Percentiles rank a stretch among this genome's conserved stretches.
Conservation (phyloP, 2,113 vertebrate species). For the Lethenteron camtschaticum region DNA sequence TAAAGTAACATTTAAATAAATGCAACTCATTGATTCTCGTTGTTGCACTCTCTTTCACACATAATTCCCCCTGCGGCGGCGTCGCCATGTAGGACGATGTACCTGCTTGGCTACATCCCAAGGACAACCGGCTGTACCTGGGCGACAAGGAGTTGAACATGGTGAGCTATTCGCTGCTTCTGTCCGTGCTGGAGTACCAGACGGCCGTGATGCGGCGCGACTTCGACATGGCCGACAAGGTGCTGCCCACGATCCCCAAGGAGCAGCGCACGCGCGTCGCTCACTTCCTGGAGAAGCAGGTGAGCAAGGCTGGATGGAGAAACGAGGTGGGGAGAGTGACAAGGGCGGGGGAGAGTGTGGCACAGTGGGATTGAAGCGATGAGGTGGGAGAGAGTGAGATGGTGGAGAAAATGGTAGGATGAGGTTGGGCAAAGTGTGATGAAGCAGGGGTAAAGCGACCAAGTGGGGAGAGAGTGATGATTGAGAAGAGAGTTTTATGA, state of each 20-base stretch:
- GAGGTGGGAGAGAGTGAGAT: background rate
- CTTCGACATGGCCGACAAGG: constrained; percentile 88
- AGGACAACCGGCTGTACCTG: constrained; percentile 85
- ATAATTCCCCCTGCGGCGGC: too few species aligned
- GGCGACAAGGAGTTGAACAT: constrained; percentile 97
- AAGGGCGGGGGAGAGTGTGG: background rate
- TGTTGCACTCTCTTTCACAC: too few species aligned
- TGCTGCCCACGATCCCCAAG: constrained; percentile 89
- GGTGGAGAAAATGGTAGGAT: background rate
- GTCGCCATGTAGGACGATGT: constrained; percentile 54
- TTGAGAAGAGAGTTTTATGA: too few species aligned
- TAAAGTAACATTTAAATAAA: too few species aligned
- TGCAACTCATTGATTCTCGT: too few species aligned
- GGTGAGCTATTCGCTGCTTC: constrained; percentile 77
- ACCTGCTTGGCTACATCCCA: constrained; percentile 89
- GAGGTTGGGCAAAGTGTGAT: too few species aligned
- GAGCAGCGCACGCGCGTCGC: constrained; percentile 91
- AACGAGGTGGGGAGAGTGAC: background rate
- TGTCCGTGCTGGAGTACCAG: constrained; percentile 90
- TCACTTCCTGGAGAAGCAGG: constrained; percentile 96
- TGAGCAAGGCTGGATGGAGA: constrained; percentile 13
- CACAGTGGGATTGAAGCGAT: background rate
- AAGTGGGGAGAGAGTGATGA: too few species aligned
- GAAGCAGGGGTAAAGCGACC: too few species aligned
- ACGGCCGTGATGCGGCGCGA: constrained; percentile 95